Evolutionary conservation across 2,113 vertebrate genomes (phyloP).

Genomic region (Aspiorhynchus laticeps): DNA sequence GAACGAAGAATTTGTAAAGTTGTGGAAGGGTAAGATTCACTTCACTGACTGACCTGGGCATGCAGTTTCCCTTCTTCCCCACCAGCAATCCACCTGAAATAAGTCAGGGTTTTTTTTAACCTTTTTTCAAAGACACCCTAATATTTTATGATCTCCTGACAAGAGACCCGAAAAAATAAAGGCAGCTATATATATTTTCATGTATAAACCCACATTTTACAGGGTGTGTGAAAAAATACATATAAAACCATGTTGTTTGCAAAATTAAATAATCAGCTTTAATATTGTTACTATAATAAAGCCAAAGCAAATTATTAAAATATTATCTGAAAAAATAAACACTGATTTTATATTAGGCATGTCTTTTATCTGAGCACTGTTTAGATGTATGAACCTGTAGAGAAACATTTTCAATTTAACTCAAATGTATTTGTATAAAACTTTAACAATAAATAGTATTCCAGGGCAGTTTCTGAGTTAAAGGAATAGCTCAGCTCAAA

Average conservation of each 20-base stretch:
- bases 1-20: constrained; percentile 10
- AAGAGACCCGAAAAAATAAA: not conserved
- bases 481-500: too few relatives aligned
- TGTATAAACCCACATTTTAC: not conserved
- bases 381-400: not conserved
- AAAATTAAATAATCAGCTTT: not conserved
- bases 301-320: too few relatives aligned
- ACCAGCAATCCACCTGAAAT: not conserved
- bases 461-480: too few relatives aligned
- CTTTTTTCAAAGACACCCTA: not conserved
- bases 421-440: too few relatives aligned
- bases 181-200: not conserved
- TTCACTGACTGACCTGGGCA: not conserved
- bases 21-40: not conserved
- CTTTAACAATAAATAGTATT: too few relatives aligned
- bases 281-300: too few relatives aligned
- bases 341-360: not conserved
- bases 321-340: not conserved
- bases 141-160: not conserved
- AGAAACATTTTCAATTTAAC: too few relatives aligned
- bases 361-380: not conserved
- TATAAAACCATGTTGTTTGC: not conserved
- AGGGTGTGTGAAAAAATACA: not conserved
- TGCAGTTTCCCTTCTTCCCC: not conserved
- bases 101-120: not conserved